These are phyloP conservation scores for Hormaphis cornu DNA, from an alignment of 1,140 invertebrate genomes.

Conservation along the genomic window DNA sequence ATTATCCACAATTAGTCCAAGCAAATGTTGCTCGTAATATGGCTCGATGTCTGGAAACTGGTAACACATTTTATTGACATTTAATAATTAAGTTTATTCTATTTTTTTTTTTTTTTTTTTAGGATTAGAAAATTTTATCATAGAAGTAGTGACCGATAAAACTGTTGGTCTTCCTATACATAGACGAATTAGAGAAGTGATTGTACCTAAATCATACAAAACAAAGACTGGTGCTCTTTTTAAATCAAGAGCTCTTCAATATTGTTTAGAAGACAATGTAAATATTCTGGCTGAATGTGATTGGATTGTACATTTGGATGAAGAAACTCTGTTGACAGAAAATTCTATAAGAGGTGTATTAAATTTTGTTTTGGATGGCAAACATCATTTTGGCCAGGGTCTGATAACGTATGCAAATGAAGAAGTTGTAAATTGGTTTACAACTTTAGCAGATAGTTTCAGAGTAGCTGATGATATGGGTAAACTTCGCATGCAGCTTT, in stretches of 20 bases:
- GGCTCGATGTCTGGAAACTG: constrained; percentile 72
- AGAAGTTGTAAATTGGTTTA: constrained; percentile 92
- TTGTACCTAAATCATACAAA: constrained; percentile 75
- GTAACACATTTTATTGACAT: background rate
- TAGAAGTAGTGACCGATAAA: constrained; percentile 96
- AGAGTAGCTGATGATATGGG: constrained; percentile 96
- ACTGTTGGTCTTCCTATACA: constrained; percentile 63
- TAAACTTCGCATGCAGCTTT: constrained; percentile 85
- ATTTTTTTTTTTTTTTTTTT: background rate
- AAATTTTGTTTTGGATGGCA: constrained; percentile 91
- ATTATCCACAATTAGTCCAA: constrained; percentile 85
- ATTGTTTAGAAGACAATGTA: constrained; percentile 84
- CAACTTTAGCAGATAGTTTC: constrained; percentile 91
- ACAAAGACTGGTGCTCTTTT: constrained; percentile 87
- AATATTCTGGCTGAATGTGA: constrained; percentile 81
- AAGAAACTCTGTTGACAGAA: constrained; percentile 91
- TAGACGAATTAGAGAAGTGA: constrained; percentile 65
- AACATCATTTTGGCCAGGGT: constrained; percentile 94
- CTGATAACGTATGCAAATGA: constrained; percentile 97
- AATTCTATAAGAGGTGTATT: constrained; percentile 84
- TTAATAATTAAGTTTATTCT: background rate
- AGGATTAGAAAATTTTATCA: constrained; percentile 90
- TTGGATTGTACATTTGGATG: constrained; percentile 96
- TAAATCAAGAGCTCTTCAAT: constrained; percentile 91
- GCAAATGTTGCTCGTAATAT: constrained; percentile 84